Percentiles rank a stretch among this genome's conserved stretches.
Evolutionary conservation across 2,888 invertebrate genomes (phyloP).

Genomic region (Carterocephalus palaemon): DNA sequence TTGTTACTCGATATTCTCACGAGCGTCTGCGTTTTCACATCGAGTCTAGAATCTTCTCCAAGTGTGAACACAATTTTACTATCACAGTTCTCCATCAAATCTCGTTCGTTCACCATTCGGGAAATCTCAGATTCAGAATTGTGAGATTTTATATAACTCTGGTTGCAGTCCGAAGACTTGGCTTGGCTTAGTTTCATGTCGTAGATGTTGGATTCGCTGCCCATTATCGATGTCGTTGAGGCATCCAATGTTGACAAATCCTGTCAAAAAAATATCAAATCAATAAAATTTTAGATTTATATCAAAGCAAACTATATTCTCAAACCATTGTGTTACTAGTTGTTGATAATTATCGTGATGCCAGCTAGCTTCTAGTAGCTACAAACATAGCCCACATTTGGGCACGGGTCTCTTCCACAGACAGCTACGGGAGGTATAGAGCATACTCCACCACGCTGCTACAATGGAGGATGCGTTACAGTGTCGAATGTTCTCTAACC

Average conservation of each 20-base stretch:
- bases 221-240: constrained; percentile 70
- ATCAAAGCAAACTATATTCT: not conserved
- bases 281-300: constrained; percentile 9
- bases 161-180: constrained; percentile 32
- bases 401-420: too few relatives aligned
- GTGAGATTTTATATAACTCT: constrained; percentile 43
- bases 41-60: constrained; percentile 48
- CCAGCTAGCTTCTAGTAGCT: too few relatives aligned
- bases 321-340: too few relatives aligned
- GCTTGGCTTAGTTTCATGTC: constrained; percentile 52
- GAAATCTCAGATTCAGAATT: constrained; percentile 67
- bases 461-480: too few relatives aligned
- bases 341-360: too few relatives aligned
- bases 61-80: constrained; percentile 60
- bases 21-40: constrained; percentile 39
- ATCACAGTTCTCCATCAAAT: constrained; percentile 22
- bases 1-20: constrained; percentile 66
- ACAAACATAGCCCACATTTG: too few relatives aligned
- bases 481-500: too few relatives aligned
- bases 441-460: too few relatives aligned
- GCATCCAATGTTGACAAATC: constrained; percentile 56
- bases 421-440: too few relatives aligned
- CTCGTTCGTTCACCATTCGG: constrained; percentile 31
- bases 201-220: constrained; percentile 72
- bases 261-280: constrained; percentile 40